Evolutionary conservation across 2,797 vertebrate species (phyloP).

Genomic region (Semaprochilodus insignis): DNA sequence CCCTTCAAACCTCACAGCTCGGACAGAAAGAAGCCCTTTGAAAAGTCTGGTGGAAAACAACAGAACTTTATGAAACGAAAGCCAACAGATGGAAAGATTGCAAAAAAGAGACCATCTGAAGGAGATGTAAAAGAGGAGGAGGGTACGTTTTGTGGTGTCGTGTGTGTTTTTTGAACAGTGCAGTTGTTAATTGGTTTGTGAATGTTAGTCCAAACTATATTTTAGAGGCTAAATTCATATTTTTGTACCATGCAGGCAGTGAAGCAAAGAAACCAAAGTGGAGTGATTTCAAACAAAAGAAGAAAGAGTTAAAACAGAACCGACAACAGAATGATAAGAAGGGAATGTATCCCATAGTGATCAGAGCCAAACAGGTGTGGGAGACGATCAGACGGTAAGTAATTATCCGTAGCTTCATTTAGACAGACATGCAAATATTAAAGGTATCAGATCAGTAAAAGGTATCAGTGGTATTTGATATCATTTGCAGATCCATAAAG

Average conservation of each 20-base stretch:
- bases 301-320: conserved; percentile 81
- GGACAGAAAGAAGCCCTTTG: conserved; percentile 59
- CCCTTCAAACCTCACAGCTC: conserved; percentile 51
- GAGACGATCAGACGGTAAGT: conserved; percentile 82
- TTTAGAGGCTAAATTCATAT: background rate
- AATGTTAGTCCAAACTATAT: background rate
- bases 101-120: conserved; percentile 63
- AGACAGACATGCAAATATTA: background rate
- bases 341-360: conserved; percentile 78
- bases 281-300: conserved; percentile 84
- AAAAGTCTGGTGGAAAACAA: conserved; percentile 54
- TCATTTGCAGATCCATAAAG: too few species aligned
- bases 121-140: conserved; percentile 46
- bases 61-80: conserved; percentile 60
- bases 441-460: background rate
- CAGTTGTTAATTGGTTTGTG: background rate
- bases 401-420: background rate
- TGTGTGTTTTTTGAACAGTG: background rate
- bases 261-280: conserved; percentile 85
- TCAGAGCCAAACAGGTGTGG: conserved; percentile 89
- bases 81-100: conserved; percentile 60
- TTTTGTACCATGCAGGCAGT: conserved; percentile 55
- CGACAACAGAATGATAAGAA: conserved; percentile 83
- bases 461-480: too few species aligned
- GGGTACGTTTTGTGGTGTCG: conserved; percentile 52